Evolutionary conservation across 1,140 invertebrate species (phyloP).

Genomic region (Lepidurus couesii): DNA sequence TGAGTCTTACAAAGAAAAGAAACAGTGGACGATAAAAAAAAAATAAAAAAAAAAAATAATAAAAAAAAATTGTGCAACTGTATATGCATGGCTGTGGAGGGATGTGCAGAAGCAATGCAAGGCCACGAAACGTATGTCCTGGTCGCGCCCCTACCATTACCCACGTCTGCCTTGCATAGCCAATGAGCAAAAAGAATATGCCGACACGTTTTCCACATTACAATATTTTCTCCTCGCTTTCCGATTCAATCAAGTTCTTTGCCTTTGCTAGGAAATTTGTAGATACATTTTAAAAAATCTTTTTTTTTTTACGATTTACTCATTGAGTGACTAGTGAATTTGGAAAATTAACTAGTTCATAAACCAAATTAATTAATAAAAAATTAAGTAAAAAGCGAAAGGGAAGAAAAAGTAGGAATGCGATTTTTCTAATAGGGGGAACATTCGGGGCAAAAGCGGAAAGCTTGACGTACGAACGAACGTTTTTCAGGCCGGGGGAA

Average conservation of each 20-base stretch:
- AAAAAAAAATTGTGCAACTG: not conserved
- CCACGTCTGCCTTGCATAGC: slow-evolving; percentile 3
- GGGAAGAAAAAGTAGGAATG: no score
- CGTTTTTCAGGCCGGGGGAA: no score
- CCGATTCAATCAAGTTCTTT: not conserved
- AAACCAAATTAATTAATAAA: no score
- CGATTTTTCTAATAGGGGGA: no score
- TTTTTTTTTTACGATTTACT: no score
- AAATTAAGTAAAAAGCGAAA: no score
- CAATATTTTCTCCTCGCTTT: slow-evolving; percentile 5
- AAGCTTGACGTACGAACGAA: no score
- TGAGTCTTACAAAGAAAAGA: not conserved
- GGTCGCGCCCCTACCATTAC: slow-evolving; percentile 17
- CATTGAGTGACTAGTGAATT: no score
- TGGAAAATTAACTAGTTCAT: no score
- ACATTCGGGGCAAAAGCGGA: no score
- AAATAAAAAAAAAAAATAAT: not conserved
- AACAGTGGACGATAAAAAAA: not conserved
- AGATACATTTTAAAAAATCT: no score
- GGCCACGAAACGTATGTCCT: not conserved
- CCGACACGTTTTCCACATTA: slow-evolving; percentile 15
- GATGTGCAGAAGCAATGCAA: slow-evolving; percentile 6
- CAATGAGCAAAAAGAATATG: slow-evolving; percentile 6
- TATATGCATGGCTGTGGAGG: not conserved
- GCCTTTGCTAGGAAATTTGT: no score